A percentile compares a stretch with the other conserved stretches of the same genome.
phyloP scores from a whole-genome alignment of 2,113 vertebrate species.

The Camelus dromedarius region DNA sequence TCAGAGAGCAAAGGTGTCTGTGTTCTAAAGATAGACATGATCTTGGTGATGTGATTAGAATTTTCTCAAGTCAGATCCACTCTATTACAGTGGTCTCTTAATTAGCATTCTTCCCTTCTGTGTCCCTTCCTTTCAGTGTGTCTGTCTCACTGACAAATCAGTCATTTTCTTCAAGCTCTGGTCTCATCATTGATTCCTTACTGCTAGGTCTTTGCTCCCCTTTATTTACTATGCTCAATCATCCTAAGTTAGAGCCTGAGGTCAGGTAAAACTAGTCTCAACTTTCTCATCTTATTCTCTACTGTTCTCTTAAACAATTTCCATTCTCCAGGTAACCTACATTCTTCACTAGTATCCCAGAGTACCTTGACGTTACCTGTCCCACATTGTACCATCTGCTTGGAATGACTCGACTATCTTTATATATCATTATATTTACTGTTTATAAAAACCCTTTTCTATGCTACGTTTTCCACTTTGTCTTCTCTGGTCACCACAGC shows the following conservation, averaged over 20 bases:
- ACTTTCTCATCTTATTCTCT: neutral
- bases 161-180: neutral
- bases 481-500: neutral
- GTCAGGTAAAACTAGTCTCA: neutral
- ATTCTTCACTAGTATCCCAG: neutral
- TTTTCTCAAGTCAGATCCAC: neutral
- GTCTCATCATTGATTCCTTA: neutral
- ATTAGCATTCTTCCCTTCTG: neutral
- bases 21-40: neutral
- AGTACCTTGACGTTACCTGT: neutral
- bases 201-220: neutral
- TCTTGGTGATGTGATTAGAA: neutral
- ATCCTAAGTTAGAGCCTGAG: neutral
- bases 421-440: neutral
- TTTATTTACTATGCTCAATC: neutral
- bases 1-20: neutral
- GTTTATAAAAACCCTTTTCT: neutral
- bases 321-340: neutral
- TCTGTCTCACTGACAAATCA: neutral
- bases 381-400: neutral
- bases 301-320: neutral
- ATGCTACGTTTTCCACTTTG: neutral
- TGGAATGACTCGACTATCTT: neutral
- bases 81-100: neutral
- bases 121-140: neutral